Evolutionary conservation across 2,797 vertebrate species (phyloP), one percentile per base, ranked within the genome.

Genomic region (Enteromius unitaeniatus): DNA sequence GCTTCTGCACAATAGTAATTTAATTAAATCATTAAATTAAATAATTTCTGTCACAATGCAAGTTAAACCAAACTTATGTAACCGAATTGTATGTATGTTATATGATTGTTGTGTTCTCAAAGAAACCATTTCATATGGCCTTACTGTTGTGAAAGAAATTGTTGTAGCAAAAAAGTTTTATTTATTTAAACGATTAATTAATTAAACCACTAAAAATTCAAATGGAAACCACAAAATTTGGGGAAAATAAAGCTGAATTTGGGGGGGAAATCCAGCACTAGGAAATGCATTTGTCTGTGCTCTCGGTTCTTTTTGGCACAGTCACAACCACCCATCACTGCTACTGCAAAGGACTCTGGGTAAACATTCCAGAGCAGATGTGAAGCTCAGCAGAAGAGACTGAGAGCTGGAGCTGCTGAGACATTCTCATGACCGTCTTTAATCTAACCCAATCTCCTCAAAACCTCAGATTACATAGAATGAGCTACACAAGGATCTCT

Each of bases 391-490:
- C 13, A 62, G 13, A 62, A 28, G 1, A 15, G 26, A 62, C 23
- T 5, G n/a, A 23, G 51, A 21, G 55, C 4, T 14, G 23, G 10
- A 60, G 23, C 58, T 23, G 77, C 62, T 51, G 62, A 37, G 1
- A 5, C 4, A 1, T 19, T 74, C 72, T 58, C 73, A 55, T 23
- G 51, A 75, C 49, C 68, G 64, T 34, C 42, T 65, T 78, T 49
- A 47, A 34, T 19, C 21, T 78, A 47, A 65, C 17, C 0, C 76
- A 65, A 78, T 78, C 49, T 49, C 40, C 60, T 65, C 42, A n/a
- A 34, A 78, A 15, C 1, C 21, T 23, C 11, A 55, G 28, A 55
- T 37, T 55, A 13, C 21, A 37, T 37, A 75, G 51, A 2, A 75
- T 8, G 28, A 14, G 28, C 15, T 75, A n/a, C 49, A 23, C 28